Conservation (phyloP, 2,113 vertebrate species). For the Saguinus midas region DNA sequence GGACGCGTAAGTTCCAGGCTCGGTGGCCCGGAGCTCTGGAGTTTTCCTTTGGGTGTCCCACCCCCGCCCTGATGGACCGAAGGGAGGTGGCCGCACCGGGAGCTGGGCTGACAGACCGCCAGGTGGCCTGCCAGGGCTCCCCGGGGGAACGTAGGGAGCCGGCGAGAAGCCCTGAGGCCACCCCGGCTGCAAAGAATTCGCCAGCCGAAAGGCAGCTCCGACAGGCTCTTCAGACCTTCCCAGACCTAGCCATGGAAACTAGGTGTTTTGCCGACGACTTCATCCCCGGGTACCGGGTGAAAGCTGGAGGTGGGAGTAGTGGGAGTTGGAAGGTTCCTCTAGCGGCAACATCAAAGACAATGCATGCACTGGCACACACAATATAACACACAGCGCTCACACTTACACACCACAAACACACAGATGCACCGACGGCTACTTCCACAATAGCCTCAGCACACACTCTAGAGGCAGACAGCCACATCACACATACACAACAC, state of each 20-base stretch:
- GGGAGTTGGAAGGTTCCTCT: not conserved
- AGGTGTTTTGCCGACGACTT: not conserved
- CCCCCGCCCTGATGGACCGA: fast-evolving
- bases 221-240: not conserved
- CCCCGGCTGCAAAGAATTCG: slow-evolving; percentile 67
- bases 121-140: not conserved
- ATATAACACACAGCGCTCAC: fast-evolving
- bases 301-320: not conserved
- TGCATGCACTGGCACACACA: not conserved
- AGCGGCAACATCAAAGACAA: not conserved
- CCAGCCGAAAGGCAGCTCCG: not conserved
- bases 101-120: fast-evolving
- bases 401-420: not conserved
- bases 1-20: too few species aligned
- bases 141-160: not conserved
- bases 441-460: not conserved
- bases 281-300: not conserved
- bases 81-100: not conserved
- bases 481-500: not conserved
- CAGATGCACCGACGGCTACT: not conserved
- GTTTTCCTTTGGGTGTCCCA: not conserved
- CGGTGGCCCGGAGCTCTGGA: not conserved
- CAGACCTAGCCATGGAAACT: not conserved
- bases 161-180: not conserved
- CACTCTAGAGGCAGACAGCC: not conserved